These are phyloP conservation scores for Metopia argyrocephala DNA, from an alignment of 2,888 invertebrate species.

Conservation along the genomic window DNA sequence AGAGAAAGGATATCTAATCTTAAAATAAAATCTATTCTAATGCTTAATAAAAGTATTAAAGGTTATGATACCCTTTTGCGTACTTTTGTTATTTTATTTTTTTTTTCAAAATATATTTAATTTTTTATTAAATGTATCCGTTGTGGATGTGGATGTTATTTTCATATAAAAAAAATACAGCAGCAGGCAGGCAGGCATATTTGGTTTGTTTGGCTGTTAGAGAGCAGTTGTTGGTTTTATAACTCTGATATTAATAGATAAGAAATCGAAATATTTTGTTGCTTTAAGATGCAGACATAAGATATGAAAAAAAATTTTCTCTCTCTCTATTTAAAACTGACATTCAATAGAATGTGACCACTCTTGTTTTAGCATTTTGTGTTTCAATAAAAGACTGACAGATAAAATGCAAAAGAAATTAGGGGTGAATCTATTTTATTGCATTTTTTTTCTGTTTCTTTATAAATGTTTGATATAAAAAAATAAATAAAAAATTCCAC, in stretches of 20 bases:
- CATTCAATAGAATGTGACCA: slow-evolving; percentile 30
- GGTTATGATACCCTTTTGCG: slow-evolving; percentile 61
- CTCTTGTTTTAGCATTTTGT: slow-evolving; percentile 5
- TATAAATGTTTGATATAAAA: background rate
- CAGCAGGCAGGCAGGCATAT: slow-evolving; percentile 21
- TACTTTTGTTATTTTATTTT: background rate
- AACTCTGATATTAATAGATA: slow-evolving; percentile 68
- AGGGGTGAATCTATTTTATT: slow-evolving; percentile 34
- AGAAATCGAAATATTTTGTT: slow-evolving; percentile 72
- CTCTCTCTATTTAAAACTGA: slow-evolving; percentile 7
- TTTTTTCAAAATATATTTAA: slow-evolving; percentile 9
- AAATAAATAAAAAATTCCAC: too few species aligned
- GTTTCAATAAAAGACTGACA: background rate
- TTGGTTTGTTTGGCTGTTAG: slow-evolving; percentile 1
- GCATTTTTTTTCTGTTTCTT: background rate
- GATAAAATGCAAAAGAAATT: background rate
- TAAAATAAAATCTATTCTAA: slow-evolving; percentile 47
- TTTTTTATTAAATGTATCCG: slow-evolving; percentile 34
- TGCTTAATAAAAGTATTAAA: slow-evolving; percentile 48
- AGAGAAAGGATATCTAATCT: slow-evolving; percentile 42
- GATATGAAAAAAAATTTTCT: slow-evolving; percentile 49
- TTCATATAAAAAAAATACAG: slow-evolving; percentile 5
- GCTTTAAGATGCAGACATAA: slow-evolving; percentile 62
- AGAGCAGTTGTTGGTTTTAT: slow-evolving; percentile 30
- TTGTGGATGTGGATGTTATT: background rate